Percentiles rank a stretch among this genome's conserved stretches.
Evolutionary conservation across 2,888 invertebrate species (phyloP).

Genomic region (Epiperipatus broadwayi): DNA sequence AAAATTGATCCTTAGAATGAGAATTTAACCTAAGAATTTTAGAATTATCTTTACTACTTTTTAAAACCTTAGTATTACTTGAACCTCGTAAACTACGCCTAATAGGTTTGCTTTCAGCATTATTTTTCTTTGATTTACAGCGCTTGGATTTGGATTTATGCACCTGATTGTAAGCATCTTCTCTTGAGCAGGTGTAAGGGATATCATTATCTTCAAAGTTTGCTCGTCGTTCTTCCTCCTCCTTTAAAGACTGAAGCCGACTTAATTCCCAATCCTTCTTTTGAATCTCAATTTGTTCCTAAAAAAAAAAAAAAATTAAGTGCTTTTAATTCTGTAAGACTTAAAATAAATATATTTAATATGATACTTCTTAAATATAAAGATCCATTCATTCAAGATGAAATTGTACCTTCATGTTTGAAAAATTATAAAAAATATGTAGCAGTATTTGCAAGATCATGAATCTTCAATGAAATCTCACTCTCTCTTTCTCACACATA

Average conservation of each 20-base stretch:
- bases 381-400: conserved; percentile 8
- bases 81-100: conserved; percentile 6
- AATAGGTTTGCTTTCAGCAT: too few species aligned
- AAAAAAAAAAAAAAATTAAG: conserved; percentile 15
- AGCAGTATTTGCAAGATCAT: too few species aligned
- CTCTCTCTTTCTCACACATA: too few species aligned
- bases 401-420: too few species aligned
- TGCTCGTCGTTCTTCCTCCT: conserved; percentile 29
- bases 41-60: background rate
- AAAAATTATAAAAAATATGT: too few species aligned
- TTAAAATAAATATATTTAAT: conserved; percentile 5
- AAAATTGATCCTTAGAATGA: too few species aligned
- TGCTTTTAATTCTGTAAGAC: conserved; percentile 5
- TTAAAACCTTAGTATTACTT: background rate
- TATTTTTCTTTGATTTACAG: background rate
- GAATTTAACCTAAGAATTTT: conserved; percentile 14
- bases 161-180: conserved; percentile 67
- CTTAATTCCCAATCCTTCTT: conserved; percentile 74
- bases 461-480: too few species aligned
- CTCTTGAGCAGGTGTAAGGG: conserved; percentile 50
- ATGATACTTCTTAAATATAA: conserved; percentile 5
- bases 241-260: conserved; percentile 36
- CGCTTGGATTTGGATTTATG: conserved; percentile 32
- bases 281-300: conserved; percentile 53
- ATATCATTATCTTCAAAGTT: conserved; percentile 35